Evolutionary conservation across 2,113 vertebrate genomes (phyloP), one percentile per base, ranked within the genome.

Genomic region (Gallinago jamesoni): DNA sequence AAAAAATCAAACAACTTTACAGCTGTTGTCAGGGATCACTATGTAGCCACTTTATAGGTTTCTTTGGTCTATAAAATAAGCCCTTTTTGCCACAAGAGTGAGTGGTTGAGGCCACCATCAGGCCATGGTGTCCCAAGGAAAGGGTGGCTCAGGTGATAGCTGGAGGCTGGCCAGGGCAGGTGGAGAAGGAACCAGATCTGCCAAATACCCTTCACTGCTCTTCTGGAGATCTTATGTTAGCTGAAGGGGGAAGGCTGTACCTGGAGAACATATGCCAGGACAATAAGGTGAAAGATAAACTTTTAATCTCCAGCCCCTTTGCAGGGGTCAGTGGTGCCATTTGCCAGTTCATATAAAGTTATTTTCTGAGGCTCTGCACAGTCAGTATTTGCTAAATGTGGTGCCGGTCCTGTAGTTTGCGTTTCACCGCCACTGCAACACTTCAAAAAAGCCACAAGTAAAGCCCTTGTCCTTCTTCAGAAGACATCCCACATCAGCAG

Each of bases 401-500:
- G 39, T 7, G 12, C 10, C 4, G 0, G 3, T 35, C 7, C 73
- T 80, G 57, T n/a, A n/a, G 18, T 28, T 90, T 47, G 43, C 48
- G 52, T 63, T 75, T 64, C 21, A 21, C 66, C 47, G 70, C 28
- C 43, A 47, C 43, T 28, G 45, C 50, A 55, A 77, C 11, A 5
- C 28, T 68, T 68, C 28, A 52, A 37, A 70, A 64, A 63, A 74
- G 7, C 2, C 28, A 28, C 43, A 48, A 30, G 7, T 9, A 73
- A 13, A 1, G 4, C 7, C 10, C 35, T 20, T 45, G 48, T 47
- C n/a, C 33, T 52, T n/a, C 31, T 72, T 63, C 63, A 79, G 74
- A 25, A 81, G 41, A 7, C 8, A 3, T 43, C 14, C 9, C 21
- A 12, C 6, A 4, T 6, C 1, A 1, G 21, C 28, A 73, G 21